phyloP scores from a whole-genome alignment of 2,888 invertebrate species.

The Proisotoma minuta region DNA sequence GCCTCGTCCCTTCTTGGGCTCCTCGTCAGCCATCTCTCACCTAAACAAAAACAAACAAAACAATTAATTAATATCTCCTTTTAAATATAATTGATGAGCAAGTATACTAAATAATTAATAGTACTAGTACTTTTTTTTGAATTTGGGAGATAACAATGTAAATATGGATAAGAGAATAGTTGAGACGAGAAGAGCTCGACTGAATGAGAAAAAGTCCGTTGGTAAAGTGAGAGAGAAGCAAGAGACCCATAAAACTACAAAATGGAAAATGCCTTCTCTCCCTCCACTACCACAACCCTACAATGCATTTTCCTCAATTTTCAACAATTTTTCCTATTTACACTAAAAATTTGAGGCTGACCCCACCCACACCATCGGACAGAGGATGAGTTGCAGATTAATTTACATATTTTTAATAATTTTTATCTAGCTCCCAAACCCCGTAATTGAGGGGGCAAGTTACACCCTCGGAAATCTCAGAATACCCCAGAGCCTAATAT shows the following conservation, averaged over 20 bases:
- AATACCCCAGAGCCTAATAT: no score
- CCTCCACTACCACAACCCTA: neutral
- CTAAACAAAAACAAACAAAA: slow-evolving; percentile 1
- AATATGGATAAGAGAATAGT: neutral
- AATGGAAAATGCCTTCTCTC: slow-evolving; percentile 19
- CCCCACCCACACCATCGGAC: neutral
- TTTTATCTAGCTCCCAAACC: no score
- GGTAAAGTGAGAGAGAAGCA: neutral
- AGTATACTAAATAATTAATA: neutral
- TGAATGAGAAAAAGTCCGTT: neutral
- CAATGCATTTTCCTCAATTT: neutral
- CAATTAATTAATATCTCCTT: neutral
- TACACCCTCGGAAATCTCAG: no score
- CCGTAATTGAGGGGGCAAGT: no score
- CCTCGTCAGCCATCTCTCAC: slow-evolving; percentile 40
- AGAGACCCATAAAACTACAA: neutral
- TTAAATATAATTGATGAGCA: neutral
- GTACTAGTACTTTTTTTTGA: neutral
- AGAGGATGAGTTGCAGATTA: neutral
- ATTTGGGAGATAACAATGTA: neutral
- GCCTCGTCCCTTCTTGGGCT: slow-evolving; percentile 30
- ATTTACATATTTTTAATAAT: slow-evolving; percentile 8
- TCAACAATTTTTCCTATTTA: slow-evolving; percentile 22
- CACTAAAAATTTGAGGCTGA: neutral
- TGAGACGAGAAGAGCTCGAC: neutral